Evolutionary conservation across 2,113 vertebrate species (phyloP), one percentile per base, ranked within the genome.

Genomic region (Struthio camelus): DNA sequence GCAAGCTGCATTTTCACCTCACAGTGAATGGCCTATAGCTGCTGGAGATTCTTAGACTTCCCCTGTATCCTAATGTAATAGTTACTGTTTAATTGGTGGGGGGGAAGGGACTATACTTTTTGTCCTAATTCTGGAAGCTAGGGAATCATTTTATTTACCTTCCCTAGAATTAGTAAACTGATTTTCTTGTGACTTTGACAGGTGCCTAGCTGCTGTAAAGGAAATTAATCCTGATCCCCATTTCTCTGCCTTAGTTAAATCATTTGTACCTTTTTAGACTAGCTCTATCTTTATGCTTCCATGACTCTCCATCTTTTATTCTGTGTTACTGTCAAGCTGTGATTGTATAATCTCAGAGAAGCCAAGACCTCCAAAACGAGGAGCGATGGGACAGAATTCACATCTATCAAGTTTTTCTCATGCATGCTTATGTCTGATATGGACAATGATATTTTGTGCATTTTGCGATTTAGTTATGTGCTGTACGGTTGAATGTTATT

Each of bases 291-390:
- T 42, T 88, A 5, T n/a, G 28, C 19, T 88, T 46, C 54, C 11
- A 1, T 0, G 0, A 3, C 12, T 82, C 18, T 40, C 8, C 25
- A 65, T 38, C 18, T n/a, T 87, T 83, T 78, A 23, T 59, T 78
- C 12, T 65, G 6, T 58, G 6, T 61, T 46, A 23, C 5, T 50
- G 40, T 5, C 56, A 30, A 70, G 10, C 28, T 80, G 16, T 80
- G 59, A 5, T 20, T 64, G 23, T 71, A 8, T 6, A 28, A 16
- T 38, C 20, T 69, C 15, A 10, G 16, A 30, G 17, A 80, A 80
- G 69, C 51, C 0, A 0, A 75, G 28, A 27, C 24, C 34, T 53
- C 25, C 56, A 54, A 66, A 93, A 44, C 20, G 8, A 50, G 38
- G 9, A 75, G 30, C 53, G 64, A 20, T 20, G 30, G 11, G 44